phyloP scores from a whole-genome alignment of 2,797 vertebrate species.

The Pygocentrus nattereri region DNA sequence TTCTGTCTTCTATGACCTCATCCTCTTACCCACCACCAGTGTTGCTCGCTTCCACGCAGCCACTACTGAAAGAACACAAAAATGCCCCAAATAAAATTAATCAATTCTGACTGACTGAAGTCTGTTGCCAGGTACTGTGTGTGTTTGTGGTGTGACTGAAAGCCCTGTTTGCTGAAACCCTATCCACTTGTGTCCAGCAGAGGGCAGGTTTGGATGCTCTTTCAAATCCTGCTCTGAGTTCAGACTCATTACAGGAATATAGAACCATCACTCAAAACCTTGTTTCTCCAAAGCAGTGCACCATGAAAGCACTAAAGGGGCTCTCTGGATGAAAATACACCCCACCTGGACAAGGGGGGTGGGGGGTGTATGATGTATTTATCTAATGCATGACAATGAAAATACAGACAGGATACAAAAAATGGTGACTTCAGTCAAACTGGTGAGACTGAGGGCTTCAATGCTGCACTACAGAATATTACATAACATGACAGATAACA shows the following conservation, averaged over 20 bases:
- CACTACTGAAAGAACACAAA: constrained; percentile 16
- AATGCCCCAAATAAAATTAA: constrained; percentile 40
- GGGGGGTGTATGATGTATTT: too few relatives aligned
- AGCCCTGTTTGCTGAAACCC: background rate
- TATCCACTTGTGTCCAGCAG: constrained; percentile 19
- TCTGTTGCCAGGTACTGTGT: background rate
- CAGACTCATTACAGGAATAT: background rate
- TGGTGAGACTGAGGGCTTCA: too few relatives aligned
- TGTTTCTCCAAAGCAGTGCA: background rate
- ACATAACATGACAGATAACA: too few relatives aligned
- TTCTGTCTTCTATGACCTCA: constrained; percentile 14
- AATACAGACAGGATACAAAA: too few relatives aligned
- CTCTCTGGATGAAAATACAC: too few relatives aligned
- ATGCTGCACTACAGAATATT: too few relatives aligned
- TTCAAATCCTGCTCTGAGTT: background rate
- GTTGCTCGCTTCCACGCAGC: constrained; percentile 14
- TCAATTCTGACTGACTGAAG: constrained; percentile 10
- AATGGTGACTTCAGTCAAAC: too few relatives aligned
- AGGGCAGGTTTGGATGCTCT: constrained; percentile 18
- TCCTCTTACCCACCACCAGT: constrained; percentile 5
- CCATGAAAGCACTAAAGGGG: too few relatives aligned
- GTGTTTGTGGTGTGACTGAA: background rate
- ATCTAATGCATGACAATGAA: too few relatives aligned
- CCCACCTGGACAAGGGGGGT: too few relatives aligned
- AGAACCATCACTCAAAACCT: background rate